Base-by-base conservation (phyloP, 1,140 invertebrate genomes). In the Papilio dardanus region DNA sequence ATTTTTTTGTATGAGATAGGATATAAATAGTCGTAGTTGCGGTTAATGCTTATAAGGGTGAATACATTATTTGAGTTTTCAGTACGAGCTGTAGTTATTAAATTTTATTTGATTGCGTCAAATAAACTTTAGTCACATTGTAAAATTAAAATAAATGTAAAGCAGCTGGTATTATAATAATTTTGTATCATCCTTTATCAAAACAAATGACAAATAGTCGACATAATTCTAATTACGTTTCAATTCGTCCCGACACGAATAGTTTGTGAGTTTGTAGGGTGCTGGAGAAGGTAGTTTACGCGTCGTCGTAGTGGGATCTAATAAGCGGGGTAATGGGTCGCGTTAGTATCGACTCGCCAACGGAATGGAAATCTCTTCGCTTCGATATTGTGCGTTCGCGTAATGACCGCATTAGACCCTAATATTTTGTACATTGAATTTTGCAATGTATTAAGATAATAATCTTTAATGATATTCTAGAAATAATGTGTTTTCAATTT, bases 251-350 rank as follows among this genome's bases (percentile, higher is more conserved):
- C 3, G 54, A 24, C 3, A 5, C 14, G 12, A 28, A 28, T 28
- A 28, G 54, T 62, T 62, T 10, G 10, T 62, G 24, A 62, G 54
- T 62, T 62, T 62, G n/a, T n/a, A 28, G 54, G 21, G 54, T 10
- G 12, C 54, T 62, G 54, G 24, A 24, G 54, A 28, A 62, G 54
- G 24, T n/a, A 54, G 24, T 62, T 62, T 62, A 28, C 54, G 54
- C 54, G 54, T 62, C 54, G 54, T 62, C 54, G 54, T 62, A 62
- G 54, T 24, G 24, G 24, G 54, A 62, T 62, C 24, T 62, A 62
- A 62, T 62, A 62, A 62, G 24, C 12, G 54, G 54, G 50, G 50
- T 58, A 62, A 62, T 62, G 54, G 54, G 54, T 62, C 30, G 54
- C 54, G 54, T 62, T 62, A 62, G 21, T 62, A 62, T 62, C 21